phyloP scores from a whole-genome alignment of 2,113 vertebrate species.

The Amphilophus citrinellus region DNA sequence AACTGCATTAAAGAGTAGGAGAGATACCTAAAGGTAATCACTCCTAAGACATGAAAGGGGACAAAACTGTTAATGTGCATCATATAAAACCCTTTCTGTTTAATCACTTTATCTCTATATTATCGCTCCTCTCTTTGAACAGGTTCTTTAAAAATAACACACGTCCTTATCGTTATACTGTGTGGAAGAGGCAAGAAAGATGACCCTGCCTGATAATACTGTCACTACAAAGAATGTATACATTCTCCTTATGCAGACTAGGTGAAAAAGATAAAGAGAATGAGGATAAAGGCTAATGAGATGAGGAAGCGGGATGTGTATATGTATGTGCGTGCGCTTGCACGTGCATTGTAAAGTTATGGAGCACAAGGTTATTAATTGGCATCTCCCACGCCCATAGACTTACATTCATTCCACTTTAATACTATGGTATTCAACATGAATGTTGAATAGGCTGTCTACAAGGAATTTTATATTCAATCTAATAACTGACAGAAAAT shows the following conservation, averaged over 20 bases:
- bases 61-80: slow-evolving; percentile 75
- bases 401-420: slow-evolving; percentile 55
- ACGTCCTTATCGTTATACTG: slow-evolving; percentile 65
- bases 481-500: slow-evolving; percentile 36
- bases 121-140: slow-evolving; percentile 72
- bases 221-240: slow-evolving; percentile 75
- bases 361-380: slow-evolving; percentile 72
- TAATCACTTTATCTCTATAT: slow-evolving; percentile 72
- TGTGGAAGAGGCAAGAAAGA: slow-evolving; percentile 56
- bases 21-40: slow-evolving; percentile 71
- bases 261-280: slow-evolving; percentile 70
- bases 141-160: slow-evolving; percentile 73
- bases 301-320: slow-evolving; percentile 49
- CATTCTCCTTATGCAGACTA: slow-evolving; percentile 70
- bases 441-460: slow-evolving; percentile 58
- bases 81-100: slow-evolving; percentile 71
- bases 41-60: slow-evolving; percentile 65
- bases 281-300: slow-evolving; percentile 77
- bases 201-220: slow-evolving; percentile 73
- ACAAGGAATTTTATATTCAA: slow-evolving; percentile 51
- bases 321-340: neutral
- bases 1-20: slow-evolving; percentile 58
- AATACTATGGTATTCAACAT: slow-evolving; percentile 41
- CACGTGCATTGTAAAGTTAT: slow-evolving; percentile 43
- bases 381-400: slow-evolving; percentile 56